Percentiles rank a stretch among this genome's conserved stretches.
Evolutionary conservation across 2,888 invertebrate genomes (phyloP).

Genomic region (Cephonodes hylas): DNA sequence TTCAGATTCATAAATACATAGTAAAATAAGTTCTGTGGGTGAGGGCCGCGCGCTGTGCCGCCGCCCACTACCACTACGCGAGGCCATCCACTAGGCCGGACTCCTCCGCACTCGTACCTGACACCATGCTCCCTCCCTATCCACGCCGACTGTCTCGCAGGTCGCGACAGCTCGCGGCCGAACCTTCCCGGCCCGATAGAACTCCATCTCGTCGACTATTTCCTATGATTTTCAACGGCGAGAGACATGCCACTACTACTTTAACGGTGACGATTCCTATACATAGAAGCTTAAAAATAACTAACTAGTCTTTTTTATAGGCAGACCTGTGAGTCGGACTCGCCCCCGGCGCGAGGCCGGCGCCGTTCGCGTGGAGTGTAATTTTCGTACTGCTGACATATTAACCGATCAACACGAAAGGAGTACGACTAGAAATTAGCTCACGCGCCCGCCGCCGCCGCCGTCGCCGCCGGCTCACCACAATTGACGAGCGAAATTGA

Average conservation of each 20-base stretch:
- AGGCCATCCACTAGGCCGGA: slow-evolving; percentile 51
- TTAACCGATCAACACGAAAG: slow-evolving; percentile 73
- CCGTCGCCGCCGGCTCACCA: slow-evolving; percentile 29
- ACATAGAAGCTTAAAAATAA: slow-evolving; percentile 73
- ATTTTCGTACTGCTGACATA: slow-evolving; percentile 78
- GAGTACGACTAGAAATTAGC: slow-evolving; percentile 76
- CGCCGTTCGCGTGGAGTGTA: slow-evolving; percentile 52
- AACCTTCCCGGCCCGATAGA: background rate
- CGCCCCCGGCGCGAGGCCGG: slow-evolving; percentile 40
- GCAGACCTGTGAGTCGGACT: slow-evolving; percentile 65
- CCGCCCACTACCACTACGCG: slow-evolving; percentile 15
- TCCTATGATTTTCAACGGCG: slow-evolving; percentile 31
- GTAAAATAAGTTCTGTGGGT: slow-evolving; percentile 60
- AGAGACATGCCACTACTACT: slow-evolving; percentile 66
- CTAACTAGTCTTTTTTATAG: slow-evolving; percentile 74
- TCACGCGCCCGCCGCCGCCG: slow-evolving; percentile 37
- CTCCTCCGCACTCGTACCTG: slow-evolving; percentile 27
- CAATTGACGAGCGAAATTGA: slow-evolving; percentile 61
- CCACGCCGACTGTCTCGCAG: background rate
- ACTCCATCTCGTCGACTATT: slow-evolving; percentile 10
- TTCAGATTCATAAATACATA: slow-evolving; percentile 67
- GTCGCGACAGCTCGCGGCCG: background rate
- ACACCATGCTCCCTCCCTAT: background rate
- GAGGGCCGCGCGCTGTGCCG: slow-evolving; percentile 9
- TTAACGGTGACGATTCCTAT: slow-evolving; percentile 60